These are phyloP conservation scores for Machaerirhynchus nigripectus DNA, from an alignment of 2,113 vertebrate genomes.

Conservation along the genomic window DNA sequence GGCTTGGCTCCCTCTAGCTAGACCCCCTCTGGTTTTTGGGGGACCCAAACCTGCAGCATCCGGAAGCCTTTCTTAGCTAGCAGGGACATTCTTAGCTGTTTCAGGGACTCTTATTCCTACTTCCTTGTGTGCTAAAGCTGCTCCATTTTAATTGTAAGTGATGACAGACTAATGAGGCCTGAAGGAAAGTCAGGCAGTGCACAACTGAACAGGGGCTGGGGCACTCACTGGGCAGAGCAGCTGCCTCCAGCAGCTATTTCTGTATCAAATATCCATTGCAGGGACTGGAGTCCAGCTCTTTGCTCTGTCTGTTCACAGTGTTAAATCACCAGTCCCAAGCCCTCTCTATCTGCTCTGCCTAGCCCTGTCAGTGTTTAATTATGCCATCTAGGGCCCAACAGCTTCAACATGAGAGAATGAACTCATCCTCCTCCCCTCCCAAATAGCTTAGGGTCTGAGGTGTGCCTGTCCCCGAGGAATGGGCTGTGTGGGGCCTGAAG, in stretches of 20 bases:
- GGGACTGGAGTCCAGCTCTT: neutral
- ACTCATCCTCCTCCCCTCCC: neutral
- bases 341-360: neutral
- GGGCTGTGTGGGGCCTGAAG: neutral
- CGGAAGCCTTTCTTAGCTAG: neutral
- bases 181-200: neutral
- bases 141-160: neutral
- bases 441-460: neutral
- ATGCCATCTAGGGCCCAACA: rapidly evolving
- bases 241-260: neutral
- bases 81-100: neutral
- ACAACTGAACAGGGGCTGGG: neutral
- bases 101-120: neutral
- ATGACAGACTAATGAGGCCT: neutral
- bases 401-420: neutral
- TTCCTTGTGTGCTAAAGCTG: neutral
- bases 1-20: neutral
- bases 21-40: neutral
- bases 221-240: neutral
- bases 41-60: neutral
- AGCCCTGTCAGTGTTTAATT: neutral
- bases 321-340: neutral
- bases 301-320: neutral
- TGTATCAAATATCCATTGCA: neutral
- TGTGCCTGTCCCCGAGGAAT: neutral